Conservation (phyloP, 2,888 invertebrate species). For the Cephalotes varians region DNA sequence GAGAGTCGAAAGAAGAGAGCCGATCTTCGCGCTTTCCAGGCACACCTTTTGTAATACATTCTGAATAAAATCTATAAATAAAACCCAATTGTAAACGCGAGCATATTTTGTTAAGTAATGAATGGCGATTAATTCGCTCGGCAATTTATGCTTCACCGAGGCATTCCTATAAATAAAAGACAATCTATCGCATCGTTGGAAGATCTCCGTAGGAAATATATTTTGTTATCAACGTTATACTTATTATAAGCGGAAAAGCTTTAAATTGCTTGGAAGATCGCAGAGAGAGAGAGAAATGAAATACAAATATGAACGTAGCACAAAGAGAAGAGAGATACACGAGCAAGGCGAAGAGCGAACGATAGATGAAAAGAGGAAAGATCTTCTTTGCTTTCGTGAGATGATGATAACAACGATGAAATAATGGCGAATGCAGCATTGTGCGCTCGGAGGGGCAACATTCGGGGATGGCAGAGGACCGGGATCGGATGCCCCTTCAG, state of each 20-base stretch:
- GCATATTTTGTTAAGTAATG: constrained; percentile 47
- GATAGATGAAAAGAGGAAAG: constrained; percentile 49
- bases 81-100: constrained; percentile 54
- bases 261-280: background rate
- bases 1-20: constrained; percentile 47
- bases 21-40: constrained; percentile 65
- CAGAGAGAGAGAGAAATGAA: constrained; percentile 34
- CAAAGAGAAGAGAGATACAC: constrained; percentile 29
- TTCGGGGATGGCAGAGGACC: constrained; percentile 68
- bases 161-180: constrained; percentile 23
- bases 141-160: constrained; percentile 26
- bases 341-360: constrained; percentile 56
- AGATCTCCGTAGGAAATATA: constrained; percentile 31
- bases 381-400: constrained; percentile 73
- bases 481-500: constrained; percentile 80
- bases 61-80: constrained; percentile 56
- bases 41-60: constrained; percentile 70
- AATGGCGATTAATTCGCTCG: constrained; percentile 57
- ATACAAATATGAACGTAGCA: constrained; percentile 24
- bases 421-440: constrained; percentile 83
- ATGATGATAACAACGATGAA: constrained; percentile 81
- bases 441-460: constrained; percentile 73
- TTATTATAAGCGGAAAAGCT: constrained; percentile 2
- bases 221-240: constrained; percentile 40
- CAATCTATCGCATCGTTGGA: constrained; percentile 4